Evolutionary conservation across 2,888 invertebrate species (phyloP), one percentile per base, ranked within the genome.

Genomic region (Diaphora mendica): DNA sequence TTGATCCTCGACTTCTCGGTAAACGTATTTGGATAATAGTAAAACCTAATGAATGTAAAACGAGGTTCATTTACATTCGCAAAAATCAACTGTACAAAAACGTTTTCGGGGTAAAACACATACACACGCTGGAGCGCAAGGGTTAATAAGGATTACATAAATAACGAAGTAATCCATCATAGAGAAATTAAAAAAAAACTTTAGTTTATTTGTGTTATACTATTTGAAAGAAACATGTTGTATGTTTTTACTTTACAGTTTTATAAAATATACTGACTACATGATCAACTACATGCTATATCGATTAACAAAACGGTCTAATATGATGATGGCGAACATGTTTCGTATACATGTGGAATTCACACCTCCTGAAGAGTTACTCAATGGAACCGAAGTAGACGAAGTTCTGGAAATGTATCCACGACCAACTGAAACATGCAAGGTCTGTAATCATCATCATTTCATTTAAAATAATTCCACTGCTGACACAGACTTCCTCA

Each of bases 201-300:
- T 23, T 55, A n/a, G 23, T 23, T 55, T n/a, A 55, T 2, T 55
- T n/a, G 55, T n/a, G n/a, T n/a, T n/a, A n/a, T 51, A n/a, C 15
- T 23, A 42, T 39, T 39, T 1, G n/a, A 39, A 39, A 39, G 3
- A 39, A 39, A 39, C 11, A 39, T 39, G 9, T 1, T 39, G 39
- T 39, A 39, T 64, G 23, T 23, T 9, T 64, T 70, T 39, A 39
- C 20, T 67, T 91, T 87, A 20, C 85, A 98, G 98, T 87, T 98
- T 97, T 80, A 96, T 98, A 71, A 97, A 97, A 79, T 91, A 97
- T 72, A 95, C 96, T 30, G 98, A 98, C 87, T 97, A 97, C 87
- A 96, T 97, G 95, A 96, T 97, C 66, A 96, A 97, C 79, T 96
- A 96, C 82, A 96, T 97, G 96, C 91, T 98, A 70, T 97, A 97